Percentiles rank a stretch among this genome's conserved stretches.
Evolutionary conservation across 2,797 vertebrate species (phyloP).

Genomic region (Fratercula arctica): DNA sequence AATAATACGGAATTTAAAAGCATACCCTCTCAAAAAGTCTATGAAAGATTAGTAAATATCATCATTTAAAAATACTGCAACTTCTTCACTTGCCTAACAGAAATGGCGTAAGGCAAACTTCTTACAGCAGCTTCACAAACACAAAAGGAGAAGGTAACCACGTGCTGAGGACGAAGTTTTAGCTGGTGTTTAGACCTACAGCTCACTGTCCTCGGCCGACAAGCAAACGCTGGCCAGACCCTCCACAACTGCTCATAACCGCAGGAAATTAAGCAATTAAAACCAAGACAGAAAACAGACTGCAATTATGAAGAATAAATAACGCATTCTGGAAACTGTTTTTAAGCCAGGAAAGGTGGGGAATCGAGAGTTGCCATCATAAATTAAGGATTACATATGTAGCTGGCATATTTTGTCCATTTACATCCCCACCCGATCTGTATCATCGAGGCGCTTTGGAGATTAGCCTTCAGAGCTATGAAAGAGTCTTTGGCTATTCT

Average conservation of each 20-base stretch:
- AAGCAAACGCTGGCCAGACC: background rate
- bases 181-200: background rate
- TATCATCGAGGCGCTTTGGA: accelerated
- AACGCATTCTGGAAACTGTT: background rate
- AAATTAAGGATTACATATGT: background rate
- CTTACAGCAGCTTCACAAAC: background rate
- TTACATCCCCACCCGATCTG: background rate
- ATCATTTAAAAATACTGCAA: accelerated
- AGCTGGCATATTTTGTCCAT: background rate
- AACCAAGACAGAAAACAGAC: background rate
- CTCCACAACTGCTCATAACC: background rate
- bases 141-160: too few species aligned
- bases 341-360: background rate
- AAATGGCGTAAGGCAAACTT: accelerated
- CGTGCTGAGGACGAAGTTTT: background rate
- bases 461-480: background rate
- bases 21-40: too few species aligned
- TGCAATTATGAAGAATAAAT: background rate
- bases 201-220: background rate
- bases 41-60: background rate
- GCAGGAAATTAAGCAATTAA: background rate
- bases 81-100: background rate
- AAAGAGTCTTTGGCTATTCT: background rate
- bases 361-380: background rate
- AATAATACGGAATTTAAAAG: accelerated